Conservation (phyloP, 2,797 vertebrate species). For the Capromys pilorides region DNA sequence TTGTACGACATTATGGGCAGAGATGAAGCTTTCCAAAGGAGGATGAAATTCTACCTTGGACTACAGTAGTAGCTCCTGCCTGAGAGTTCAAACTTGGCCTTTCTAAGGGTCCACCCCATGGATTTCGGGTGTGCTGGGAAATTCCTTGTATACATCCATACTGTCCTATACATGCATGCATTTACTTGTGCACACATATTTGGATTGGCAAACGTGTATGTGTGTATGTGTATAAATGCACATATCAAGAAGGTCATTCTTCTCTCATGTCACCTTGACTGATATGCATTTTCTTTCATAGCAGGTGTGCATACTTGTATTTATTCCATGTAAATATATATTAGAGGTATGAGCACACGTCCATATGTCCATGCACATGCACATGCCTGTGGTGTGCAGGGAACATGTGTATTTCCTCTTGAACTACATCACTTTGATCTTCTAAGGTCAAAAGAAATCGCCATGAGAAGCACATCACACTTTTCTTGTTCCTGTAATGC, state of each 20-base stretch:
- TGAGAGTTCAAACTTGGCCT: background rate
- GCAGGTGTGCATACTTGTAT: background rate
- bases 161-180: background rate
- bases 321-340: background rate
- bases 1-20: background rate
- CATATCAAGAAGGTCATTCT: background rate
- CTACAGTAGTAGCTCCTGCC: background rate
- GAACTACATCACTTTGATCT: background rate
- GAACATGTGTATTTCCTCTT: background rate
- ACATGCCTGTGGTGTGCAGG: accelerated
- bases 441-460: background rate
- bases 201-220: background rate
- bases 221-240: background rate
- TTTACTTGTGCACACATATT: background rate
- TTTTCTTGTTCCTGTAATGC: background rate
- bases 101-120: background rate
- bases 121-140: background rate
- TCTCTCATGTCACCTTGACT: background rate
- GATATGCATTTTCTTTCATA: background rate
- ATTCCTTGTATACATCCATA: background rate
- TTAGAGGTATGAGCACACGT: too few species aligned
- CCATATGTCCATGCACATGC: background rate
- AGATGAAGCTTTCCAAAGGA: background rate
- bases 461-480: background rate
- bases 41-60: background rate